Base-by-base conservation (phyloP, 2,113 vertebrate species). In the Chaetodon auriga region DNA sequence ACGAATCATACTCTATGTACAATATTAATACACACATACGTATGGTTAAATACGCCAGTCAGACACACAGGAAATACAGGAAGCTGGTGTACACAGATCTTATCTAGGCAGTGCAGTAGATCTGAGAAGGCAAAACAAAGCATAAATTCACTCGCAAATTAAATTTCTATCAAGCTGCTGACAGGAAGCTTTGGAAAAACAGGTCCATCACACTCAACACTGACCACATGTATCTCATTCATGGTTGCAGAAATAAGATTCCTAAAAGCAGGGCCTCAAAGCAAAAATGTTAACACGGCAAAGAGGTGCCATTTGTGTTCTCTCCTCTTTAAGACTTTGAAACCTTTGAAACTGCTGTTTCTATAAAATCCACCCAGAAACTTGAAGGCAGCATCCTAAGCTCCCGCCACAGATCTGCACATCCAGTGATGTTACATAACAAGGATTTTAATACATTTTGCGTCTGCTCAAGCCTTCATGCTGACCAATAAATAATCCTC, bases 401-500 rank as follows among this genome's bases (percentile, higher is more conserved):
- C 71, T 36, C 65, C 45, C 13, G 0, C 9, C 36, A 14, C n/a
- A 48, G 70, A 58, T 63, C 64, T 53, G 53, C 57, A 79, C 54
- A 77, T 25, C 70, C 73, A 66, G 48, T 1, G n/a, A 80, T 70
- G 85, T 93, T 95, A 90, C 90, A 85, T 93, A 92, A 95, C 3
- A 0, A 23, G 68, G 82, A 80, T 82, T 90, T 87, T 65, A 63
- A 84, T 71, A 86, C 54, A 74, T 89, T 90, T 80, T 49, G 66
- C 75, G 74, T 90, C 65, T 64, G 83, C 77, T 78, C 43, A 61
- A 78, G 82, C 78, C 57, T 62, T 72, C 41, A 55, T 61, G 74
- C 75, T 57, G 80, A 88, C 89, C 70, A 61, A 92, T 83, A 88
- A 78, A 88, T 93, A 93, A 93, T 93, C 91, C 81, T 71, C 72